Evolutionary conservation across 2,113 vertebrate species (phyloP).

Genomic region (Nerophis lumbriciformis): DNA sequence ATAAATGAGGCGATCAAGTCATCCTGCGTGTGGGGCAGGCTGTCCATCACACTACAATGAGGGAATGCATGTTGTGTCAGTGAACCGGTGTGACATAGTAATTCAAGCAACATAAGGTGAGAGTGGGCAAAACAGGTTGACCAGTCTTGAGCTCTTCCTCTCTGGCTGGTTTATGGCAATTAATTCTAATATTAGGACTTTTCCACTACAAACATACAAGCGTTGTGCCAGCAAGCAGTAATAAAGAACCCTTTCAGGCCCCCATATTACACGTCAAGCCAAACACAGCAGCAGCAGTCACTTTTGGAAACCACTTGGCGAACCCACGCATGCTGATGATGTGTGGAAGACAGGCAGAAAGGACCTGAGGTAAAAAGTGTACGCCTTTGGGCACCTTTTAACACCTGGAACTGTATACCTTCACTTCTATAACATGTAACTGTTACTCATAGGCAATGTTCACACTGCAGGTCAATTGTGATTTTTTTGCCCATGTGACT

Average conservation of each 20-base stretch:
- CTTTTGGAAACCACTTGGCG: slow-evolving; percentile 75
- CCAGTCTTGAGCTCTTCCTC: slow-evolving; percentile 11
- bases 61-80: slow-evolving; percentile 39
- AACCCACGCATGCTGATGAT: slow-evolving; percentile 32
- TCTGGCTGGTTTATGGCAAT: slow-evolving; percentile 37
- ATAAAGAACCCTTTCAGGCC: slow-evolving; percentile 75
- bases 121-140: background rate
- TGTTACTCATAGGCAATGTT: too few species aligned
- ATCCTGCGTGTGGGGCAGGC: slow-evolving; percentile 31
- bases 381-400: slow-evolving; percentile 24
- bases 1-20: slow-evolving; percentile 72
- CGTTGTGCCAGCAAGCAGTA: slow-evolving; percentile 41
- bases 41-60: slow-evolving; percentile 39
- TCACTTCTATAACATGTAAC: background rate
- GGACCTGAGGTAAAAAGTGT: slow-evolving; percentile 5
- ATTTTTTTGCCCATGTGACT: too few species aligned
- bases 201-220: slow-evolving; percentile 22
- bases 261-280: slow-evolving; percentile 40
- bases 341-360: slow-evolving; percentile 25
- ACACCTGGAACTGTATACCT: slow-evolving; percentile 1
- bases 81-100: slow-evolving; percentile 19
- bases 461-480: too few species aligned
- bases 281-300: slow-evolving; percentile 75
- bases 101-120: slow-evolving; percentile 9
- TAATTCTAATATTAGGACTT: slow-evolving; percentile 53